Base-by-base conservation (phyloP, 2,113 vertebrate species). In the Nematolebias whitei region DNA sequence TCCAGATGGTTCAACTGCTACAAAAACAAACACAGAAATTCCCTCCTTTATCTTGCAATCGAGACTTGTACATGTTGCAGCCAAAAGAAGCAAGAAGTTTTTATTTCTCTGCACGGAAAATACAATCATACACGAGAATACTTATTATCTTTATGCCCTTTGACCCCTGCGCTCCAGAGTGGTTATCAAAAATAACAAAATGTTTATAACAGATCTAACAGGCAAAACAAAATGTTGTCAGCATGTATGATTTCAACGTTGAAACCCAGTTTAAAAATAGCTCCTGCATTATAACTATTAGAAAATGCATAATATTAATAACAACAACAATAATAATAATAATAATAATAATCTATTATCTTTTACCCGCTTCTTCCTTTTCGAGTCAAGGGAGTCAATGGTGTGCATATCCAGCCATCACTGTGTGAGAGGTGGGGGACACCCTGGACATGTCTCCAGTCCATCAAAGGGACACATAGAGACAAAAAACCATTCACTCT, bases 11-110 rank as follows among this genome's bases (percentile, higher is more conserved):
- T 88, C 87, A 85, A 79, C 83, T 79, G 84, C 84, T 89, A 67
- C 57, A 90, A 89, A 83, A 89, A 90, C 76, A 92, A 91, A 92
- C 90, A 91, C 60, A 74, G 78, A 65, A 83, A 90, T 92, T 90
- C 88, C 86, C 75, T 67, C 84, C 73, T 82, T 87, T 90, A 90
- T 90, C 88, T 79, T 13, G 32, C 24, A 54, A 85, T 75, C 88
- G 87, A 54, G 50, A 74, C 51, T 85, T 79, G 63, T 60, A 63
- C 71, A 64, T 5, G 18, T n/a, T 1, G 26, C 63, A 71, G 82
- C 80, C 78, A 73, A 83, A 68, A 63, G 52, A 58, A 82, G 81
- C 63, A 59, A 69, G 66, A 77, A 80, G 56, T 65, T 67, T 69
- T 67, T 61, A 63, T 52, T 45, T 24, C 23, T 45, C n/a, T n/a